Evolutionary conservation across 1,140 invertebrate genomes (phyloP).

Genomic region (Diorhabda carinulata): DNA sequence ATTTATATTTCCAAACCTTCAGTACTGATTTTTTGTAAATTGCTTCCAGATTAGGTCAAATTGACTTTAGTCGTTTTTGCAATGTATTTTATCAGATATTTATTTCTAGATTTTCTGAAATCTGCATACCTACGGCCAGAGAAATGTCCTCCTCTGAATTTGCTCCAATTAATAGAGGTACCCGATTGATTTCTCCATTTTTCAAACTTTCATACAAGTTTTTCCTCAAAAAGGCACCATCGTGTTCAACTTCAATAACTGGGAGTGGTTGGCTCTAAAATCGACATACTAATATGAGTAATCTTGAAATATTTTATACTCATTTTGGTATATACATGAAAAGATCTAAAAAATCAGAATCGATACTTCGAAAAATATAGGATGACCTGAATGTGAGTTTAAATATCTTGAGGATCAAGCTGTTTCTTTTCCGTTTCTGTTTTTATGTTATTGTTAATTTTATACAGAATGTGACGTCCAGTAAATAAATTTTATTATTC

Average conservation of each 20-base stretch:
- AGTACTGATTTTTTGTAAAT: no score
- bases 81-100: no score
- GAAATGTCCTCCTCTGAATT: slow-evolving; percentile 34
- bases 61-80: no score
- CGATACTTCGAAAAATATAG: background rate
- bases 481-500: no score
- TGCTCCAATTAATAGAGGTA: slow-evolving; percentile 34
- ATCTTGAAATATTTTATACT: background rate
- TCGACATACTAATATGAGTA: background rate
- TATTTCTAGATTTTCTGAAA: no score
- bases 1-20: no score
- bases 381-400: no score
- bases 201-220: slow-evolving; percentile 30
- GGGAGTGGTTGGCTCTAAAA: slow-evolving; percentile 7
- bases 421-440: background rate
- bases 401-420: background rate
- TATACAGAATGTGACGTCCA: background rate
- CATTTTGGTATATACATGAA: background rate
- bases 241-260: slow-evolving; percentile 30
- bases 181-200: slow-evolving; percentile 30
- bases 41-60: no score
- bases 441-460: background rate
- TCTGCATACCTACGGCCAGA: background rate
- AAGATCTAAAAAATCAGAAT: background rate
- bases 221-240: slow-evolving; percentile 31